A percentile compares a stretch with the other conserved stretches of the same genome.
phyloP scores from a whole-genome alignment of 2,797 vertebrate genomes.

The Sebastes taczanowskii region DNA sequence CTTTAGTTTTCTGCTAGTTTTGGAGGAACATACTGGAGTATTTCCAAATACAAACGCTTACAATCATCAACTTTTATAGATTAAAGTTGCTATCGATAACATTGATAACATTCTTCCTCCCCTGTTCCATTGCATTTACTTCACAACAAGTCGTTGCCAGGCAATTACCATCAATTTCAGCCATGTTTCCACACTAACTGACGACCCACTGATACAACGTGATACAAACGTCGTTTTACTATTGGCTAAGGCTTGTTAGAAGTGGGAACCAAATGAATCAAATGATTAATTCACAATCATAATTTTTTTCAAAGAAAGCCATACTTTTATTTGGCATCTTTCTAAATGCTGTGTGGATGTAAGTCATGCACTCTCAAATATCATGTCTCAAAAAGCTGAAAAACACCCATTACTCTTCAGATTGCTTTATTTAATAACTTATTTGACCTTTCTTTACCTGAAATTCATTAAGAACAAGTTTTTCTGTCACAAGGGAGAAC shows the following conservation, averaged over 20 bases:
- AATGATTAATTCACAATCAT: no score
- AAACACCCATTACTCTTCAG: not conserved
- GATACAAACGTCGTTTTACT: no score
- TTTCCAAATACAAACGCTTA: not conserved
- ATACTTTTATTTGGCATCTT: no score
- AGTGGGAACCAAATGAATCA: no score
- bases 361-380: not conserved
- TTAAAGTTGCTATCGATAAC: not conserved
- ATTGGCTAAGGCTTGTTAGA: no score
- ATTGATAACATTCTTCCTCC: no score
- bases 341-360: no score
- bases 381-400: not conserved
- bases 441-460: not conserved
- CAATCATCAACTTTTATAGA: not conserved
- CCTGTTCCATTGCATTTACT: no score
- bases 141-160: no score
- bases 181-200: no score
- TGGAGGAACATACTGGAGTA: not conserved
- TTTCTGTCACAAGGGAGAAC: not conserved
- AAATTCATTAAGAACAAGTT: not conserved
- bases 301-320: fast-evolving
- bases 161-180: no score
- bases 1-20: not conserved
- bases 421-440: not conserved
- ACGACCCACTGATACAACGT: no score